phyloP scores from a whole-genome alignment of 2,888 invertebrate genomes.

The Orthosia cruda region DNA sequence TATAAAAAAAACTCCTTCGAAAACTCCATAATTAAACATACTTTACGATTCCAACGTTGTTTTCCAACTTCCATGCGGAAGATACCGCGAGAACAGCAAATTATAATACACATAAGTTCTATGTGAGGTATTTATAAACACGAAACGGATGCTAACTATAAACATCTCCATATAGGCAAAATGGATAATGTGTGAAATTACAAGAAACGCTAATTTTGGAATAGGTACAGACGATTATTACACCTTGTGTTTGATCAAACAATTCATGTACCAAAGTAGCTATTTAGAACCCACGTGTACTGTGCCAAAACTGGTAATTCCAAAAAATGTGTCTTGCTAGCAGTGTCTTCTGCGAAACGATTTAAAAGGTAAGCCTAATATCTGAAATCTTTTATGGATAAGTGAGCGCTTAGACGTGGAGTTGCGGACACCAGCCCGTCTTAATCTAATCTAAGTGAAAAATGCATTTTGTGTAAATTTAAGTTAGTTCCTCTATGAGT shows the following conservation, averaged over 20 bases:
- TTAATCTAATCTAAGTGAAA: too few relatives aligned
- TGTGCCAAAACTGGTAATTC: background rate
- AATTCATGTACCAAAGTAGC: slow-evolving; percentile 29
- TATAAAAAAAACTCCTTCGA: too few relatives aligned
- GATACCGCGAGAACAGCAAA: background rate
- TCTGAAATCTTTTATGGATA: background rate
- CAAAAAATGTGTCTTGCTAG: background rate
- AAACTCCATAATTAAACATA: background rate
- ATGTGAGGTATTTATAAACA: slow-evolving; percentile 22
- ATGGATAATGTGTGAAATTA: slow-evolving; percentile 37
- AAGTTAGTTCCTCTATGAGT: background rate
- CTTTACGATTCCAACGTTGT: background rate
- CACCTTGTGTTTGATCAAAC: slow-evolving; percentile 30
- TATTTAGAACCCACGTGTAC: slow-evolving; percentile 1
- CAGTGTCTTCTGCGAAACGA: background rate
- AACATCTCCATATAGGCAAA: slow-evolving; percentile 17
- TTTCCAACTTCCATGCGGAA: slow-evolving; percentile 25
- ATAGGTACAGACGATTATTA: background rate
- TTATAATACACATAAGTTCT: slow-evolving; percentile 13
- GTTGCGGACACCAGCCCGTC: too few relatives aligned
- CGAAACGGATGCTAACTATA: slow-evolving; percentile 40
- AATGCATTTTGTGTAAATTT: background rate
- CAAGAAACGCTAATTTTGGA: slow-evolving; percentile 32
- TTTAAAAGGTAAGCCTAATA: background rate
- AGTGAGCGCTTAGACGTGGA: too few relatives aligned